phyloP scores from a whole-genome alignment of 2,797 vertebrate genomes.

The Sylvilagus floridanus region DNA sequence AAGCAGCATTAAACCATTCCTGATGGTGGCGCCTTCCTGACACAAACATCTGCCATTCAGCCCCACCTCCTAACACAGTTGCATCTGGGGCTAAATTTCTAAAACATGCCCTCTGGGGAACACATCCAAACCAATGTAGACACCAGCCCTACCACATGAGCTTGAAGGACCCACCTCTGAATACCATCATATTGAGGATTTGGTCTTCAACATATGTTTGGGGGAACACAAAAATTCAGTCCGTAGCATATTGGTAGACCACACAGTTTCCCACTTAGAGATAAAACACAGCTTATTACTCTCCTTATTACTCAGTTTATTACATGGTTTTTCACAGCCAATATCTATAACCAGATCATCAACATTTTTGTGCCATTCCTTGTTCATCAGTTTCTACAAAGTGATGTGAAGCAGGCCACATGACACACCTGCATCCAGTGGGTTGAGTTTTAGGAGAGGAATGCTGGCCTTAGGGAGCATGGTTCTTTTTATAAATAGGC shows the following conservation, averaged over 20 bases:
- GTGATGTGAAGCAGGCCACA: not conserved
- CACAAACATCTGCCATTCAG: not conserved
- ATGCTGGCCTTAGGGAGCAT: not conserved
- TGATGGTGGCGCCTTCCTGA: not conserved
- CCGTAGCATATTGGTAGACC: not conserved
- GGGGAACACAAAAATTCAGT: not conserved
- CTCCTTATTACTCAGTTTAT: not conserved
- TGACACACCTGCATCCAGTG: not conserved
- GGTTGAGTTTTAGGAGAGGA: not conserved
- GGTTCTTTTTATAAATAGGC: not conserved
- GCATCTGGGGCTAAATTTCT: not conserved
- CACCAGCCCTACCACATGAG: not conserved
- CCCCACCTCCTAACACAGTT: not conserved
- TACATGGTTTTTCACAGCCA: not conserved
- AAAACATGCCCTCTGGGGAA: not conserved
- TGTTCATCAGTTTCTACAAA: not conserved
- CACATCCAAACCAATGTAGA: not conserved
- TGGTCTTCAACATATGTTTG: not conserved
- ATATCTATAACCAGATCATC: not conserved
- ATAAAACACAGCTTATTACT: not conserved
- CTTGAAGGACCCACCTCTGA: not conserved
- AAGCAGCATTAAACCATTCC: not conserved
- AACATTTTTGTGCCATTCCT: not conserved
- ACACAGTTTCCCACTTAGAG: not conserved
- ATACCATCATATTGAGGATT: not conserved